Evolutionary conservation across 2,113 vertebrate genomes (phyloP), one percentile per base, ranked within the genome.

Genomic region (Nothoprocta pentlandii): DNA sequence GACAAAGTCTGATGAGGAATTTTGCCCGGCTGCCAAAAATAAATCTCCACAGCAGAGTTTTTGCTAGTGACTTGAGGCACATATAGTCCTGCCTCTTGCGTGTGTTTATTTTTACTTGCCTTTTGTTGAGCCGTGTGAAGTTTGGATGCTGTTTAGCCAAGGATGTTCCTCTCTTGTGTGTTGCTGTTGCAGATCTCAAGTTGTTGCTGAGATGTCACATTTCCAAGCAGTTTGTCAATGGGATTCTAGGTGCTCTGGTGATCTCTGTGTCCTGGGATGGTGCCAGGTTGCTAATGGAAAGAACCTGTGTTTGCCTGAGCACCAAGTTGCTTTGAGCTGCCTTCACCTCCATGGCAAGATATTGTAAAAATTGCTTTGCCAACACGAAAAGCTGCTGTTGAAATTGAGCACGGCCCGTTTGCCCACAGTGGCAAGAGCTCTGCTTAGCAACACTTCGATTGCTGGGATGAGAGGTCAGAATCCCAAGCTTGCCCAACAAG

Each of bases 1-100:
- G 96, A 88, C 81, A 54, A 68, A 81, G 69, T 74, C 82, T 78
- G 89, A 78, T 74, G 74, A 95, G 90, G 81, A 95, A 77, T 97
- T 96, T 94, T 91, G 96, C 93, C 75, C 70, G 90, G 82, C 83
- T 93, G 96, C 95, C 94, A 91, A 88, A 97, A 97, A 91, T 96
- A 95, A 94, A 96, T 94, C 85, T 87, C 69, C 67, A 78, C 86
- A 86, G 34, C 36, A 88, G 77, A 85, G 75, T 25, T 83, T 71
- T 63, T 68, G 83, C 83, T 83, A 76, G 74, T 87, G 82, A 66
- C 93, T 96, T 0, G 23, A 93, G 95, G 79, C 91, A 21, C 83
- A 19, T 49, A 49, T 67, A 21, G 85, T 94, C 87, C 88, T 42
- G 77, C 63, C 90, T 92, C 54, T 74, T 53, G 54, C 15, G 74